A percentile compares a stretch with the other conserved stretches of the same genome.
phyloP scores from a whole-genome alignment of 1,140 invertebrate species.

The Matsumurasca onukii region DNA sequence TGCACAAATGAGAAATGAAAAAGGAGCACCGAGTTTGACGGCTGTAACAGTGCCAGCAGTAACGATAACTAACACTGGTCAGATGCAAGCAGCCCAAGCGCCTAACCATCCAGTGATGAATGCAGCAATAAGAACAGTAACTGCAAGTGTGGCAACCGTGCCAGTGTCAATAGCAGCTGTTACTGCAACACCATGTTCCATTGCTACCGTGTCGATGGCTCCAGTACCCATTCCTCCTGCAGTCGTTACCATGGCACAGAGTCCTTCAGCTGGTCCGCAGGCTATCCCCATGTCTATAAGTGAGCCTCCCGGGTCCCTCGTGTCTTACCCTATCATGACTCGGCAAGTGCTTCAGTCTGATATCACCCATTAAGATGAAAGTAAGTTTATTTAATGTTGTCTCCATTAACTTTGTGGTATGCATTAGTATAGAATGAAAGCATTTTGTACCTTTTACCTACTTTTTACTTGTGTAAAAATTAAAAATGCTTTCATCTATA shows the following conservation, averaged over 20 bases:
- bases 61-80: slow-evolving; percentile 56
- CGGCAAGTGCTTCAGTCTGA: slow-evolving; percentile 40
- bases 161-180: slow-evolving; percentile 61
- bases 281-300: slow-evolving; percentile 48
- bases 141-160: slow-evolving; percentile 62
- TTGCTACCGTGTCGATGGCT: slow-evolving; percentile 59
- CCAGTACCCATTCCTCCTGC: slow-evolving; percentile 57
- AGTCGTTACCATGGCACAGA: slow-evolving; percentile 57
- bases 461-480: no score
- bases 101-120: slow-evolving; percentile 53
- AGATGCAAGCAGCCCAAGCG: slow-evolving; percentile 43
- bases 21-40: slow-evolving; percentile 53
- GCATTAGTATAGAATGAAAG: no score
- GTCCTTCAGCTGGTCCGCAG: slow-evolving; percentile 50
- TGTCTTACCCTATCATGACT: slow-evolving; percentile 73
- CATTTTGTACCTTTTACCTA: no score
- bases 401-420: no score
- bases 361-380: slow-evolving; percentile 14
- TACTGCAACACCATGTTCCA: slow-evolving; percentile 53
- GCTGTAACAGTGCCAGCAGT: slow-evolving; percentile 58
- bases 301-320: slow-evolving; percentile 55
- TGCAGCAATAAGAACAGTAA: slow-evolving; percentile 58
- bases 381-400: no score
- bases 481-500: no score
- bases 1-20: slow-evolving; percentile 67